Conservation (phyloP, 2,113 vertebrate species). For the Rattus rattus region DNA sequence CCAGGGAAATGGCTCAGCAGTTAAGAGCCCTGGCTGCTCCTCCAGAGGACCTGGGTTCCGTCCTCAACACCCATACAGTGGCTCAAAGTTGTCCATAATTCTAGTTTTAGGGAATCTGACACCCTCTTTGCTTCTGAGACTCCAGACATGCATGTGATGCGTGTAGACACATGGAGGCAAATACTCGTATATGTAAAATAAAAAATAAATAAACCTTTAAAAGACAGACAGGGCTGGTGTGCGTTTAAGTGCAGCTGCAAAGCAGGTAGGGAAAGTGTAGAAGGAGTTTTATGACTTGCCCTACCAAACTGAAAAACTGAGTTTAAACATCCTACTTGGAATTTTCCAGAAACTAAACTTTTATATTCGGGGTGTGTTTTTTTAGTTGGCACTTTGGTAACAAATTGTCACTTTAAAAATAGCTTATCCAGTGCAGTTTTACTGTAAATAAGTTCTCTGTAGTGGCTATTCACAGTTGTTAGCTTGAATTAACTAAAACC, state of each 20-base stretch:
- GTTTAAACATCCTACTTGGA: background rate
- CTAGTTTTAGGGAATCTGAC: background rate
- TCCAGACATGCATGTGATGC: background rate
- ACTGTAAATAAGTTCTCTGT: background rate
- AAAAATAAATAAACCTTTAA: background rate
- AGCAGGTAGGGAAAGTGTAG: background rate
- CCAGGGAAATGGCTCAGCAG: background rate
- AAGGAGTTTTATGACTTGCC: background rate
- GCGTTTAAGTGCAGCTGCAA: background rate
- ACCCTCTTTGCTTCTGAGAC: too few species aligned
- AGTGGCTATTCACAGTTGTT: background rate
- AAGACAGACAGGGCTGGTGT: background rate
- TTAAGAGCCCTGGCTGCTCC: background rate
- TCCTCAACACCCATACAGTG: background rate
- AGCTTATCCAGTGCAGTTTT: background rate
- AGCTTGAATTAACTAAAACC: background rate
- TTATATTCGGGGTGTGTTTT: background rate
- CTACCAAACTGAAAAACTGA: background rate
- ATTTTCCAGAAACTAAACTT: background rate
- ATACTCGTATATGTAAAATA: background rate
- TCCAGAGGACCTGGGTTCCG: background rate
- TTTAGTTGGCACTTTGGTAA: conserved; percentile 78
- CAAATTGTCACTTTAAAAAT: background rate
- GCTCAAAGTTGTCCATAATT: background rate
- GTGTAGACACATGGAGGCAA: background rate